phyloP scores from a whole-genome alignment of 2,113 vertebrate species.

The Epinephelus moara region DNA sequence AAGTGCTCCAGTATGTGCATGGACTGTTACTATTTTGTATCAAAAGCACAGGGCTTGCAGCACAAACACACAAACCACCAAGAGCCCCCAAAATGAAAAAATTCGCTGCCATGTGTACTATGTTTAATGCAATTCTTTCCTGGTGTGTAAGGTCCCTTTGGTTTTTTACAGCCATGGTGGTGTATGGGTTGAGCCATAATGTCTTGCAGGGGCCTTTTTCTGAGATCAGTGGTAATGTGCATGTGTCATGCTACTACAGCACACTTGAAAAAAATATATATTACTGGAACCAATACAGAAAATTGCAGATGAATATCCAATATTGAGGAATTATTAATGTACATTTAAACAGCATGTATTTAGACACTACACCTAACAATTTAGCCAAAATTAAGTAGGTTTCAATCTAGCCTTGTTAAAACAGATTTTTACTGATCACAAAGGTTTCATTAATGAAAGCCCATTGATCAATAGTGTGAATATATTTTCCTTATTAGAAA shows the following conservation, averaged over 20 bases:
- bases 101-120: neutral
- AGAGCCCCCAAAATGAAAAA: too few relatives aligned
- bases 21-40: neutral
- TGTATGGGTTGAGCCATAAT: too few relatives aligned
- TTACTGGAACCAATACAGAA: neutral
- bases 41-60: neutral
- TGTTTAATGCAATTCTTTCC: neutral
- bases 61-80: neutral
- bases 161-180: too few relatives aligned
- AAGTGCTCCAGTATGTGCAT: neutral
- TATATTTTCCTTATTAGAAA: neutral
- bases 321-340: neutral
- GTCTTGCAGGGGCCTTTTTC: too few relatives aligned
- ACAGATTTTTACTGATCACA: neutral
- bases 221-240: too few relatives aligned
- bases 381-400: too few relatives aligned
- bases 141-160: too few relatives aligned
- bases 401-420: neutral
- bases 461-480: neutral
- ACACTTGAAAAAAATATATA: too few relatives aligned
- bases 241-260: neutral
- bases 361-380: too few relatives aligned
- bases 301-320: neutral
- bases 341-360: too few relatives aligned
- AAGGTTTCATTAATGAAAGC: neutral